phyloP scores from a whole-genome alignment of 2,888 invertebrate genomes.

The Xiphydria camelus region DNA sequence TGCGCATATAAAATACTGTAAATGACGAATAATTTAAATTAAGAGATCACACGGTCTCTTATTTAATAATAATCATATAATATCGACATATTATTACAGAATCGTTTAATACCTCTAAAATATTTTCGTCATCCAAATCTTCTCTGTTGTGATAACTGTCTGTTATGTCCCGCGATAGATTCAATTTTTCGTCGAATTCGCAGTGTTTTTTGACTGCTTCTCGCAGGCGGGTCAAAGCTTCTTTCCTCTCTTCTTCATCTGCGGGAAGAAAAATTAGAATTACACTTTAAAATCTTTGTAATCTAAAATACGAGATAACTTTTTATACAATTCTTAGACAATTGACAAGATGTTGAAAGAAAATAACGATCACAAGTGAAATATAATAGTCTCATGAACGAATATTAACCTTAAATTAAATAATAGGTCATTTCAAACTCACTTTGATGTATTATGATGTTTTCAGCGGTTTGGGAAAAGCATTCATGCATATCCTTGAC shows the following conservation, averaged over 20 bases:
- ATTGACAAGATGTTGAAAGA: too few species aligned
- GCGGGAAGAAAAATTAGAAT: slow-evolving; percentile 18
- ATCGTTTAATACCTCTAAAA: slow-evolving; percentile 3
- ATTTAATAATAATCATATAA: background rate
- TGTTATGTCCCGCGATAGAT: slow-evolving; percentile 14
- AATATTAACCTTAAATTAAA: too few species aligned
- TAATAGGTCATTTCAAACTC: too few species aligned
- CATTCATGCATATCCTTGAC: slow-evolving; percentile 24
- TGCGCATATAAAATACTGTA: slow-evolving; percentile 11
- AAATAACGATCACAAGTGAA: too few species aligned
- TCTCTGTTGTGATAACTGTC: background rate
- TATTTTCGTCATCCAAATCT: slow-evolving; percentile 1
- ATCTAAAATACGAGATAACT: too few species aligned
- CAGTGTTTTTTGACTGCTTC: slow-evolving; percentile 28
- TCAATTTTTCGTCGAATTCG: slow-evolving; percentile 25
- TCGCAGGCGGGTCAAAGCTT: slow-evolving; percentile 28
- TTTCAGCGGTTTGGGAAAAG: slow-evolving; percentile 39
- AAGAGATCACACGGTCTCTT: too few species aligned
- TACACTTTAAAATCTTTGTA: background rate
- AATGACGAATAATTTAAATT: too few species aligned
- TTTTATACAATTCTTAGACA: too few species aligned
- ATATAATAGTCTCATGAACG: too few species aligned
- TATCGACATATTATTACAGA: background rate
- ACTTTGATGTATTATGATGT: slow-evolving; percentile 39
- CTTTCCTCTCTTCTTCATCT: slow-evolving; percentile 24